These are phyloP conservation scores for Misgurnus anguillicaudatus DNA, from an alignment of 2,113 vertebrate species.

Conservation along the genomic window DNA sequence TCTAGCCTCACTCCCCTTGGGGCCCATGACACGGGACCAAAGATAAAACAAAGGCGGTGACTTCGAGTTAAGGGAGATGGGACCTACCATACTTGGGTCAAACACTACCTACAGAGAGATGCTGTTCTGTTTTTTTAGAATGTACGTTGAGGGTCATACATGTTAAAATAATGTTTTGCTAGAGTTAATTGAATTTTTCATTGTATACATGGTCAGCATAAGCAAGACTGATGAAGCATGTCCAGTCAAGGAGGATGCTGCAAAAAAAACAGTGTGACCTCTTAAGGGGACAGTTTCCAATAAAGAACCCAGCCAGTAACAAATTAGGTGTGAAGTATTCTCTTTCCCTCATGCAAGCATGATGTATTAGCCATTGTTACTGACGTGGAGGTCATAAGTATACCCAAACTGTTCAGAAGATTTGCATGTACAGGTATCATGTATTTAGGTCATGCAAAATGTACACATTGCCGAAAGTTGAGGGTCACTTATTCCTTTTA, in stretches of 20 bases:
- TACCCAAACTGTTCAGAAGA: background rate
- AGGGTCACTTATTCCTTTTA: no score
- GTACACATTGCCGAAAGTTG: background rate
- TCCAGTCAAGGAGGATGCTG: background rate
- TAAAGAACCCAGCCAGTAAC: background rate
- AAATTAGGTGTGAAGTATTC: conserved; percentile 22
- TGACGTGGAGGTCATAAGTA: conserved; percentile 7
- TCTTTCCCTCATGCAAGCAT: conserved; percentile 1
- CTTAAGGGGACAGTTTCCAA: conserved; percentile 11
- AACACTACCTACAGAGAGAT: background rate
- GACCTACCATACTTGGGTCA: background rate
- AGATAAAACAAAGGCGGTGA: conserved; percentile 11
- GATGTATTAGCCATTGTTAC: conserved; percentile 15
- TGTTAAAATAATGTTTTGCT: conserved; percentile 22
- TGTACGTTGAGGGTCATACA: conserved; percentile 20
- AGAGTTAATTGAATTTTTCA: conserved; percentile 37
- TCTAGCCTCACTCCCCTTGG: conserved; percentile 32
- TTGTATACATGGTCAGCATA: conserved; percentile 15
- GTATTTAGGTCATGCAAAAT: background rate
- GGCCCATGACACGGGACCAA: conserved; percentile 30
- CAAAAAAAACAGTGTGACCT: conserved; percentile 18
- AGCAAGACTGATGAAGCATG: conserved; percentile 19
- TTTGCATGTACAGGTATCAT: background rate
- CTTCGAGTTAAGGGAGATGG: conserved; percentile 24
- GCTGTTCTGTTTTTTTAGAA: background rate